phyloP scores from a whole-genome alignment of 2,113 vertebrate genomes.

The Paracanthobrama guichenoti region DNA sequence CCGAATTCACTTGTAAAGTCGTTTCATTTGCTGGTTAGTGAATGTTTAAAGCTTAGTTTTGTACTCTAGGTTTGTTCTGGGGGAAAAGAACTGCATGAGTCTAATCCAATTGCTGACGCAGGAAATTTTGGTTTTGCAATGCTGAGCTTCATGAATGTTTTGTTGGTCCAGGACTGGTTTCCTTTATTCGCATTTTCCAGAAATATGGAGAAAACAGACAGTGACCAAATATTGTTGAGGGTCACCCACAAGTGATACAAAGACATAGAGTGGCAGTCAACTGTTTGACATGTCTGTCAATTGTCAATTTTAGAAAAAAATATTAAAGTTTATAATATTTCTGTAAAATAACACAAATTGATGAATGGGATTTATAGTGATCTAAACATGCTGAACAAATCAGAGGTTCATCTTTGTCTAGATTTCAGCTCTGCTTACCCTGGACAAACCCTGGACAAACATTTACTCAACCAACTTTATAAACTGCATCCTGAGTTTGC shows the following conservation, averaged over 20 bases:
- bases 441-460: not conserved
- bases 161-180: slow-evolving; percentile 4
- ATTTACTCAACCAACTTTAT: not conserved
- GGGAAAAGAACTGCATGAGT: not conserved
- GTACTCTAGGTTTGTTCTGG: not conserved
- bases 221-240: not conserved
- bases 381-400: not conserved
- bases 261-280: not conserved
- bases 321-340: not conserved
- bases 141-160: not conserved
- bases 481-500: not conserved
- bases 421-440: not conserved
- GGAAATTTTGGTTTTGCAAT: slow-evolving; percentile 1
- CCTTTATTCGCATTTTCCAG: not conserved
- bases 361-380: not conserved
- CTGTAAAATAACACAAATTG: not conserved
- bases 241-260: not conserved
- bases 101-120: slow-evolving; percentile 5
- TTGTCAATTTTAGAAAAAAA: not conserved
- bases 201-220: not conserved
- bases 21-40: not conserved
- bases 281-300: not conserved
- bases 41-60: not conserved
- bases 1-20: not conserved
- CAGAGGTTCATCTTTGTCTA: not conserved